A percentile compares a stretch with the other conserved stretches of the same genome.
phyloP scores from a whole-genome alignment of 1,140 invertebrate species.

The Neuroterus valhalla region DNA sequence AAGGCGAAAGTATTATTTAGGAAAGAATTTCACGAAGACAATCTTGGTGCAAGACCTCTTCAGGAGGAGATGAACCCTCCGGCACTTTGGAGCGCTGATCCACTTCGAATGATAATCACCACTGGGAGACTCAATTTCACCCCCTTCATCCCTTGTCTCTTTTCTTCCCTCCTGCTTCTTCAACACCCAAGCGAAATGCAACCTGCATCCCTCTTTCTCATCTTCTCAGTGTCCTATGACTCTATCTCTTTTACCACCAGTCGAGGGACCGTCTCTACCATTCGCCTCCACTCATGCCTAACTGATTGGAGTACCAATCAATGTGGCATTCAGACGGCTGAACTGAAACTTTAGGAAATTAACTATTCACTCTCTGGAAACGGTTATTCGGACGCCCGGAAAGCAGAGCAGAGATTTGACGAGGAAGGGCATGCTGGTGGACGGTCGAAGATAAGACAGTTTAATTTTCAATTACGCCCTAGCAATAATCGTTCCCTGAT shows the following conservation, averaged over 20 bases:
- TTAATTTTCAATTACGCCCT: slow-evolving; percentile 71
- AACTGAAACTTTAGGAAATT: slow-evolving; percentile 75
- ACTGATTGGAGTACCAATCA: slow-evolving; percentile 75
- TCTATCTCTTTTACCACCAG: slow-evolving; percentile 35
- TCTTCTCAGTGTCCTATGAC: slow-evolving; percentile 30
- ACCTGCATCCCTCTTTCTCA: slow-evolving; percentile 32
- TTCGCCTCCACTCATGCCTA: slow-evolving; percentile 59
- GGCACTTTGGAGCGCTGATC: slow-evolving; percentile 56
- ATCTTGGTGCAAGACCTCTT: slow-evolving; percentile 57
- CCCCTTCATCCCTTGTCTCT: slow-evolving; percentile 32
- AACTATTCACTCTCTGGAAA: slow-evolving; percentile 73
- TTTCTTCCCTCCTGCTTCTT: slow-evolving; percentile 32
- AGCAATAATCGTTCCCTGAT: slow-evolving; percentile 38
- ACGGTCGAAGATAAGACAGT: slow-evolving; percentile 67
- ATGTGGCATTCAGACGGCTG: slow-evolving; percentile 71
- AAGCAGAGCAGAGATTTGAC: slow-evolving; percentile 56
- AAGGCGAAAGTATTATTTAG: slow-evolving; percentile 52
- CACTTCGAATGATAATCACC: slow-evolving; percentile 71
- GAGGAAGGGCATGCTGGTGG: slow-evolving; percentile 41
- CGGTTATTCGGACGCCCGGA: slow-evolving; percentile 70
- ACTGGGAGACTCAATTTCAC: slow-evolving; percentile 65
- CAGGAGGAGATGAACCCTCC: slow-evolving; percentile 48
- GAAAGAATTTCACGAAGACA: slow-evolving; percentile 64
- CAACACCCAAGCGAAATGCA: slow-evolving; percentile 20
- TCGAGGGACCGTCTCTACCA: slow-evolving; percentile 44